A percentile compares a stretch with the other conserved stretches of the same genome.
Conservation (phyloP, 2,888 invertebrate species). For the Leucania comma region DNA sequence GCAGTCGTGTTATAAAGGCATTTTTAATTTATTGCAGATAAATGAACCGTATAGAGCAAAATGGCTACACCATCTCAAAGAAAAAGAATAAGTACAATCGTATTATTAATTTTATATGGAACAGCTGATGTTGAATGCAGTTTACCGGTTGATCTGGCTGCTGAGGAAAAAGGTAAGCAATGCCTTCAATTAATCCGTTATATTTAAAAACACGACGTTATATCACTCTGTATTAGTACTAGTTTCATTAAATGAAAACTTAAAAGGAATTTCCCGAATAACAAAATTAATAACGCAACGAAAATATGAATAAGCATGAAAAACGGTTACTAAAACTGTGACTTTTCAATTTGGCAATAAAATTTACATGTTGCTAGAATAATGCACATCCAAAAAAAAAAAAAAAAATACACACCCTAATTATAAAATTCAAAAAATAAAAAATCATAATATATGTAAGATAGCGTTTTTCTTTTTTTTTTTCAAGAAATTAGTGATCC, state of each 20-base stretch:
- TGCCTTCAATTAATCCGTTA: background rate
- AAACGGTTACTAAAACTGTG: too few species aligned
- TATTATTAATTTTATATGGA: constrained; percentile 86
- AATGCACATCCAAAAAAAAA: too few species aligned
- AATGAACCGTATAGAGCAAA: constrained; percentile 85
- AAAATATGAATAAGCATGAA: too few species aligned
- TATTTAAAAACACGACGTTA: background rate
- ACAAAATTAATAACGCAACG: background rate
- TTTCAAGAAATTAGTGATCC: too few species aligned
- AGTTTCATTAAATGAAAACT: background rate
- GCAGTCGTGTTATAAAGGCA: too few species aligned
- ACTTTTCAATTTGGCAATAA: too few species aligned
- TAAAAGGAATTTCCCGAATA: background rate
- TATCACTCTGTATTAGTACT: too few species aligned
- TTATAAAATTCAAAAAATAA: too few species aligned
- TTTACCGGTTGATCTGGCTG: constrained; percentile 84
- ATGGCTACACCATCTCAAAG: constrained; percentile 83
- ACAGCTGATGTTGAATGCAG: constrained; percentile 87
- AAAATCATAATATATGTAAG: too few species aligned
- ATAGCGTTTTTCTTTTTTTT: too few species aligned
- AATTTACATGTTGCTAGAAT: too few species aligned
- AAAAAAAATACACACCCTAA: too few species aligned
- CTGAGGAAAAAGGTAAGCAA: constrained; percentile 85
- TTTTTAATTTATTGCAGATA: constrained; percentile 77
- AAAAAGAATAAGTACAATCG: constrained; percentile 81